Evolutionary conservation across 2,113 vertebrate species (phyloP), one percentile per base, ranked within the genome.

Genomic region (Parus major): DNA sequence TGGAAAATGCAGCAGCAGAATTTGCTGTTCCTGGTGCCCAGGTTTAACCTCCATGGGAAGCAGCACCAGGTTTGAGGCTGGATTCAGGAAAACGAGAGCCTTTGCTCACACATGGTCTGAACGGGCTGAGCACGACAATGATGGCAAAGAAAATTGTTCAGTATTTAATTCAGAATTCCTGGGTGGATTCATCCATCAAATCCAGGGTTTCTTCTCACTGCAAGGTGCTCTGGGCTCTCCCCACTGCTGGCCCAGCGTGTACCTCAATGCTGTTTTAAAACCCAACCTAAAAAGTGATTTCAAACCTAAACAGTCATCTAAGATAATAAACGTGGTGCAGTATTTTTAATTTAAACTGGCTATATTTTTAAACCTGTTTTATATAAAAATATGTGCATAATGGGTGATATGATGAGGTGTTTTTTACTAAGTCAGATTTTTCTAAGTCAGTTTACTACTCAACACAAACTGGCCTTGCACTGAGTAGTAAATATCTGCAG

Each of bases 351-450:
- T 57, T 49, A 64, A 93, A 57, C 31, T 33, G n/a, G 39, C 7
- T 61, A 28, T 21, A 41, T 25, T 86, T 80, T 49, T 2, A 17
- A 66, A 77, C 8, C 12, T 33, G 23, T 13, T 65, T 72, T 36
- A 11, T 25, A 80, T 35, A 68, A 29, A 87, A 83, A 39, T 63
- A 4, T n/a, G 76, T 21, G 42, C 21, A 7, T 16, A 88, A 78
- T 17, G 65, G 84, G 18, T 50, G 35, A 9, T 44, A 17, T 22
- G 49, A 39, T n/a, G 50, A 52, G 46, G 72, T 60, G 31, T n/a
- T 47, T 61, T 77, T 61, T 91, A 71, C 75, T 47, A 86, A 78
- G 94, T 86, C 17, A 16, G 29, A 61, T 12, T 82, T 95, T 70
- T 92, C 31, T 15, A 55, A 69, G 63, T 56, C 71, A 63, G 15